Percentiles rank a stretch among this genome's conserved stretches.
These are phyloP conservation scores for Vulpes lagopus DNA, from an alignment of 2,113 vertebrate genomes.

Conservation along the genomic window DNA sequence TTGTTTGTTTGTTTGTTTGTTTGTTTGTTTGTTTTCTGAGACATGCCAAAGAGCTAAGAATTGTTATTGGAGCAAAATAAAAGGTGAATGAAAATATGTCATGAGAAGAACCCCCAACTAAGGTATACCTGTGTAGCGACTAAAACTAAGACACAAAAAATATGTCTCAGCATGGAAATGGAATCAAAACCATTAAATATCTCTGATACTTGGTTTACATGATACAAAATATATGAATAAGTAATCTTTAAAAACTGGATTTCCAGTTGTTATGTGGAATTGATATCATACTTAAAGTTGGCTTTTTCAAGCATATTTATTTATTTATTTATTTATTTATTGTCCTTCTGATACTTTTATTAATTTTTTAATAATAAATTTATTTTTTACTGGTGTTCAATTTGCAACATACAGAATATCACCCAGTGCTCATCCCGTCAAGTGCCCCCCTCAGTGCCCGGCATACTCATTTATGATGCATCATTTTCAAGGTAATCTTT, in stretches of 20 bases:
- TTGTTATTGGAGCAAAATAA: background rate
- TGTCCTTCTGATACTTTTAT: no score
- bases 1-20: background rate
- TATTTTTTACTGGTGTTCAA: no score
- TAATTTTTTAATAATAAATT: no score
- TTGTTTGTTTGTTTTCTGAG: background rate
- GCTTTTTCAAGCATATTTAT: background rate
- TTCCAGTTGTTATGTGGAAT: background rate
- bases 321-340: no score
- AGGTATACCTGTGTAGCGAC: fast-evolving
- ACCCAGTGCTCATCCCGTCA: no score
- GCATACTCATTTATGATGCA: background rate
- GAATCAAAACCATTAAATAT: background rate
- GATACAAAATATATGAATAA: background rate
- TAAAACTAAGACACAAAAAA: background rate
- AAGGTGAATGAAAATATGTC: background rate
- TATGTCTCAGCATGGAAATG: background rate
- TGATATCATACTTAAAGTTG: background rate
- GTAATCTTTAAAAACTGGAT: background rate
- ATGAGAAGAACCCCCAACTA: background rate
- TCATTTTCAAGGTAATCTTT: background rate
- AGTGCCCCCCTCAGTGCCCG: no score
- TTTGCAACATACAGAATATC: no score
- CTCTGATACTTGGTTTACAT: background rate
- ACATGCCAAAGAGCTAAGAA: background rate